Percentiles rank a stretch among this genome's conserved stretches.
These are phyloP conservation scores for Paratilapia polleni DNA, from an alignment of 2,113 vertebrate genomes.

Conservation along the genomic window DNA sequence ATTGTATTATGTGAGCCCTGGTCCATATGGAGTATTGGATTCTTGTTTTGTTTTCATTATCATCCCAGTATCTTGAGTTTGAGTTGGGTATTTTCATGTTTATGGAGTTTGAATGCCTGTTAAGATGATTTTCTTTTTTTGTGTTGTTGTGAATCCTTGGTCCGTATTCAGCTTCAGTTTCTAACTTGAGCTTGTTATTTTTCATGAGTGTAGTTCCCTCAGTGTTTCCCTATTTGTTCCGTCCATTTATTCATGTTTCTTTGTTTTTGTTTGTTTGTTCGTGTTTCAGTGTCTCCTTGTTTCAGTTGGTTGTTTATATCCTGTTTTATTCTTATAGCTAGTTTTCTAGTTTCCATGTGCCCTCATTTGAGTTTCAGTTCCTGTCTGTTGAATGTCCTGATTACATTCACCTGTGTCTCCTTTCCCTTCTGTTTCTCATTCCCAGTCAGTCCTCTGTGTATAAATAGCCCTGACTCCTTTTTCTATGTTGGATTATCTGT, in stretches of 20 bases:
- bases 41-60: background rate
- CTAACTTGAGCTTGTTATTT: background rate
- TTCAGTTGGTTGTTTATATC: background rate
- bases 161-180: background rate
- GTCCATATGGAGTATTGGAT: background rate
- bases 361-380: background rate
- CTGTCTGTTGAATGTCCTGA: background rate
- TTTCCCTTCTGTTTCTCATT: background rate
- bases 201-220: background rate
- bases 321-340: background rate
- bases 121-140: background rate
- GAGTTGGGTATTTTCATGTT: background rate
- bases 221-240: background rate
- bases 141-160: background rate
- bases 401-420: background rate
- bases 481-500: background rate
- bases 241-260: background rate
- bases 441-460: background rate
- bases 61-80: background rate
- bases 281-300: background rate
- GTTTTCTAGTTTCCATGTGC: background rate
- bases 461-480: background rate
- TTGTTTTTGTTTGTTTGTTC: slow-evolving; percentile 1
- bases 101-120: background rate
- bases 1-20: background rate